Conservation (phyloP, 64 coral and sea anemone species). For the Platygyra sinensis region DNA sequence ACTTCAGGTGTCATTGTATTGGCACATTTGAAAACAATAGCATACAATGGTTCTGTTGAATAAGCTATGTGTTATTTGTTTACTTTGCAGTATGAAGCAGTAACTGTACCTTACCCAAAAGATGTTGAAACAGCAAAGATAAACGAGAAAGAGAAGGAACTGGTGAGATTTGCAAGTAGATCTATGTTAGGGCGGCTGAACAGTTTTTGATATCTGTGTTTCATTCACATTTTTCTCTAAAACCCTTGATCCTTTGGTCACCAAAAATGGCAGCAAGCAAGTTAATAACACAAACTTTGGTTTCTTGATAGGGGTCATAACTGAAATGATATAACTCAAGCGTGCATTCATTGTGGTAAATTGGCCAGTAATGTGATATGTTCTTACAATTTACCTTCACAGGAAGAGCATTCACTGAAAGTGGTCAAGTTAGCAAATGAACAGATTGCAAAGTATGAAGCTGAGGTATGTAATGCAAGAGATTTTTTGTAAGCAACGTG, state of each 20-base stretch:
- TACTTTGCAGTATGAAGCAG: constrained; percentile 75
- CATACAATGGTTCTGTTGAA: too few relatives aligned
- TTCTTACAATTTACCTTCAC: not conserved
- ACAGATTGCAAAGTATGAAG: constrained; percentile 76
- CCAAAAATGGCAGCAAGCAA: too few relatives aligned
- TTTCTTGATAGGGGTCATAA: not conserved
- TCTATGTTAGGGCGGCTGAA: not conserved
- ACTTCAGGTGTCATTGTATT: too few relatives aligned
- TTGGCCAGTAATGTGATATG: not conserved
- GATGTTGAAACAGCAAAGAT: constrained; percentile 67
- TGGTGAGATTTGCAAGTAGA: constrained; percentile 54
- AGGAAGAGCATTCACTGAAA: constrained; percentile 69
- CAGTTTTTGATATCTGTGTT: not conserved
- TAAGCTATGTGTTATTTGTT: not conserved
- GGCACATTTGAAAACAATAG: too few relatives aligned
- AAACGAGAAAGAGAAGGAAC: constrained; percentile 82
- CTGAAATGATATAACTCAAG: too few relatives aligned
- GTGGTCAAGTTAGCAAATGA: constrained; percentile 65
- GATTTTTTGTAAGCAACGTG: too few relatives aligned
- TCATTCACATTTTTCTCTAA: too few relatives aligned
- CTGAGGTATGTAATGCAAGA: constrained; percentile 48
- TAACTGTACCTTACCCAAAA: constrained; percentile 92
- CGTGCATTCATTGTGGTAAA: not conserved
- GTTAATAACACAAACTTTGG: too few relatives aligned
- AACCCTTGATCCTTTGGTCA: too few relatives aligned